Base-by-base conservation (phyloP, 2,888 invertebrate species). In the Andrena minutula region DNA sequence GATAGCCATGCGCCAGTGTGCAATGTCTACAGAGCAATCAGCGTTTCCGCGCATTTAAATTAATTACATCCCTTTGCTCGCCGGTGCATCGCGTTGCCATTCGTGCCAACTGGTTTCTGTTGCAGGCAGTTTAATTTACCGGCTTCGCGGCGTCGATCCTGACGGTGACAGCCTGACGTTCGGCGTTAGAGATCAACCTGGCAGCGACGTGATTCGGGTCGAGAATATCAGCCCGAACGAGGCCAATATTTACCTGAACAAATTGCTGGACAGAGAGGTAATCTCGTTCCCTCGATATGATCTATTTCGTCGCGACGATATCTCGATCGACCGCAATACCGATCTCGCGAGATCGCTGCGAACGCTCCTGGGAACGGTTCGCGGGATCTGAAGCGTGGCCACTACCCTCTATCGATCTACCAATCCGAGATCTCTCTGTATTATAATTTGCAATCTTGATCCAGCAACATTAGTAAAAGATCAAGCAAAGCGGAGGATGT, bases 241-340 rank as follows among this genome's bases (percentile, higher is more conserved):
- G 95, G 98, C 98, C 89, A 96, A 98, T 94, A 95, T 98, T 91
- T 98, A 97, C 94, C 95, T 98, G 93, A 96, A 97, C 94, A 97
- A 97, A 95, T 97, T 97, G 94, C 95, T 98, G 91, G 98, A 98
- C 95, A 95, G 98, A 94, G 98, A 98, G 96, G 98, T 97, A 94
- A 86, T 81, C 41, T 63, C 8, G 28, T 53, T 16, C 16, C 32
- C 23, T 7, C 26, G 66, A 65, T 53, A 71, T 60, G 73, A 68
- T 82, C 83, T 64, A 68, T 74, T 77, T 74, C 32, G 53, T 49
- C 7, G 12, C 35, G 28, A 53, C 63, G 26, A 63, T 66, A 56
- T 23, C 61, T 70, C 32, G 5, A 35, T 16, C 49, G 26, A n/a
- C 64, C 51, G 10, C 7, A n/a, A 63, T 41, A 28, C 6, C 23